A percentile compares a stretch with the other conserved stretches of the same genome.
These are phyloP conservation scores for Thalpophila matura DNA, from an alignment of 2,888 invertebrate genomes.

Conservation along the genomic window DNA sequence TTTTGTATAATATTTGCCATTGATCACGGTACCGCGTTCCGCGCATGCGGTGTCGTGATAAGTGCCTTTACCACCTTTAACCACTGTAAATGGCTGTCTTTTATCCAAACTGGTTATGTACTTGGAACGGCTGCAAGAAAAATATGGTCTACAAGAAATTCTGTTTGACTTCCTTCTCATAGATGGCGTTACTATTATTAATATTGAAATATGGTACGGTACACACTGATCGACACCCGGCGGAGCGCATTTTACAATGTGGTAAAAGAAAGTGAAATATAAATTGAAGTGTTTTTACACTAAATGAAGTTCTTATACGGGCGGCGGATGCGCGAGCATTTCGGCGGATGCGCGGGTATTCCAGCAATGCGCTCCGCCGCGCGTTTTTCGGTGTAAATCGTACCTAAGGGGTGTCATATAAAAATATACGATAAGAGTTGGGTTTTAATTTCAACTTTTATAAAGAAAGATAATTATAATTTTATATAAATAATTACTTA, in stretches of 20 bases:
- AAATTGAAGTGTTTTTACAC: no score
- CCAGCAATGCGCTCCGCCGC: no score
- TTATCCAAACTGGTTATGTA: conserved; percentile 14
- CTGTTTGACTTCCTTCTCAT: conserved; percentile 1
- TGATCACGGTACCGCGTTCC: conserved; percentile 40
- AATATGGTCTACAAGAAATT: no score
- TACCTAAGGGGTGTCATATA: no score
- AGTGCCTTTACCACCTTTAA: no score
- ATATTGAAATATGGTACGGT: background rate
- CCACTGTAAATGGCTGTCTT: conserved; percentile 5
- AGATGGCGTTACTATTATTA: conserved; percentile 14
- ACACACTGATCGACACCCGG: no score
- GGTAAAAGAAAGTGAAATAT: no score
- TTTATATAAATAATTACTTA: conserved; percentile 1
- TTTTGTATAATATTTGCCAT: conserved; percentile 34
- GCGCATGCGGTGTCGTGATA: conserved; percentile 49
- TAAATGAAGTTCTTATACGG: no score
- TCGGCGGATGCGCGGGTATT: no score
- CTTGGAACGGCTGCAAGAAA: background rate
- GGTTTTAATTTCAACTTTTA: background rate
- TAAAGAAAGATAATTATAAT: background rate
- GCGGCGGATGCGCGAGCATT: no score
- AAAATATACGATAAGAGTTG: background rate
- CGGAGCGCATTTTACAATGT: no score
- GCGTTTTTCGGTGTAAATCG: no score